Conservation (phyloP, 2,113 vertebrate species). For the Antennarius striatus region DNA sequence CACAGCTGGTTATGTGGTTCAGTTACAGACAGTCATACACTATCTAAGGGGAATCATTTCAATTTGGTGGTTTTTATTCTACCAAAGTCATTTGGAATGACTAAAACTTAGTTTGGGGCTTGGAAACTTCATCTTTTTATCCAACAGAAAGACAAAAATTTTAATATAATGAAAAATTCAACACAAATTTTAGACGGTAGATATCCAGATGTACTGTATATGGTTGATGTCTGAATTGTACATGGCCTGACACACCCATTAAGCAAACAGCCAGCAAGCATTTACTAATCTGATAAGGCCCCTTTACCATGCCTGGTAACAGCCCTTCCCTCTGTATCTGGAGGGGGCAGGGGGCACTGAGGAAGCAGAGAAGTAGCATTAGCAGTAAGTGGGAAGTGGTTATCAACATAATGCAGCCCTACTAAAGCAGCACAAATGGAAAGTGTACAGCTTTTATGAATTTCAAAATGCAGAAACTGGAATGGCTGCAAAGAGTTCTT, state of each 20-base stretch:
- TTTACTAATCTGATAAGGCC: conserved; percentile 31
- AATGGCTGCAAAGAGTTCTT: neutral
- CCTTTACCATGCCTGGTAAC: conserved; percentile 38
- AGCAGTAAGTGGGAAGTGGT: neutral
- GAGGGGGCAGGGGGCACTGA: conserved; percentile 1
- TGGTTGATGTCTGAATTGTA: neutral
- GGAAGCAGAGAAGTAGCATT: neutral
- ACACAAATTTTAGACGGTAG: neutral
- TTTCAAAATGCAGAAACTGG: neutral
- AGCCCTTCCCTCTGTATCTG: conserved; percentile 1
- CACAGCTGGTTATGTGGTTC: too few species aligned
- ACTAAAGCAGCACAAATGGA: neutral
- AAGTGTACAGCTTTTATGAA: neutral
- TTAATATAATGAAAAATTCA: neutral
- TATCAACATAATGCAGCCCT: neutral
- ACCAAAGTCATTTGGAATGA: neutral
- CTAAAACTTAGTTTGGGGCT: neutral
- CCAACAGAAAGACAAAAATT: too few species aligned
- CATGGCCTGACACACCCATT: conserved; percentile 1
- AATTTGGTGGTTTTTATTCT: too few species aligned
- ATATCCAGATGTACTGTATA: too few species aligned
- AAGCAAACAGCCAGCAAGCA: conserved; percentile 4
- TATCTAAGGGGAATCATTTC: too few species aligned
- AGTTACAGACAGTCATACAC: too few species aligned
- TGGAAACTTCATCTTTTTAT: too few species aligned